Conservation (phyloP, 2,113 vertebrate species). For the Origma solitaria region DNA sequence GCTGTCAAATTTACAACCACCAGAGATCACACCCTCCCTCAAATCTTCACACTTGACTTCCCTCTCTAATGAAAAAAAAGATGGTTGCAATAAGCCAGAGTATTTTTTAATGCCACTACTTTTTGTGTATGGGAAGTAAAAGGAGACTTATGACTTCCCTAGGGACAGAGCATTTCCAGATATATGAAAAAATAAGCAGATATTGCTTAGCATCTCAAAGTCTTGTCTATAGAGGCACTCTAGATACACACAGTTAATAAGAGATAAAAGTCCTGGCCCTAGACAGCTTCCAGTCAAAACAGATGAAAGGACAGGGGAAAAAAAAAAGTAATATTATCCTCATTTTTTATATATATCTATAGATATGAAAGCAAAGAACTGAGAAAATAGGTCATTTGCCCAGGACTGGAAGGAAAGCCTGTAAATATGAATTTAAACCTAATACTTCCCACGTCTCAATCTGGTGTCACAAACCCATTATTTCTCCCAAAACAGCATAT, state of each 20-base stretch:
- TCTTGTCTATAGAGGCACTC: background rate
- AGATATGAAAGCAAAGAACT: background rate
- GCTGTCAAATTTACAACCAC: background rate
- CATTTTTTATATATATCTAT: background rate
- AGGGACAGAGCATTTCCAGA: background rate
- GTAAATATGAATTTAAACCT: background rate
- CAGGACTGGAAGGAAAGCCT: background rate
- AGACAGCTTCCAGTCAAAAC: slow-evolving; percentile 18
- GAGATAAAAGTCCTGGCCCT: background rate
- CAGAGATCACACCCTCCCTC: background rate
- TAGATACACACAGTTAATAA: background rate
- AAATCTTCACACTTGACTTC: background rate
- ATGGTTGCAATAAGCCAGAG: background rate
- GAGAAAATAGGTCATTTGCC: background rate
- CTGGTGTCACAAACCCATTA: background rate
- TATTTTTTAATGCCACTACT: background rate
- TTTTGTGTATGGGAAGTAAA: background rate
- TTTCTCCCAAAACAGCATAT: background rate
- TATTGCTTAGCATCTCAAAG: background rate
- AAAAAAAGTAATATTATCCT: background rate
- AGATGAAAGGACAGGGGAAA: background rate
- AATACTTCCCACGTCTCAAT: background rate
- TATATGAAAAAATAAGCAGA: background rate
- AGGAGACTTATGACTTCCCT: background rate
- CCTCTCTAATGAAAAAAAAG: background rate